Evolutionary conservation across 1,140 invertebrate species (phyloP).

Genomic region (Glomeris maerens): DNA sequence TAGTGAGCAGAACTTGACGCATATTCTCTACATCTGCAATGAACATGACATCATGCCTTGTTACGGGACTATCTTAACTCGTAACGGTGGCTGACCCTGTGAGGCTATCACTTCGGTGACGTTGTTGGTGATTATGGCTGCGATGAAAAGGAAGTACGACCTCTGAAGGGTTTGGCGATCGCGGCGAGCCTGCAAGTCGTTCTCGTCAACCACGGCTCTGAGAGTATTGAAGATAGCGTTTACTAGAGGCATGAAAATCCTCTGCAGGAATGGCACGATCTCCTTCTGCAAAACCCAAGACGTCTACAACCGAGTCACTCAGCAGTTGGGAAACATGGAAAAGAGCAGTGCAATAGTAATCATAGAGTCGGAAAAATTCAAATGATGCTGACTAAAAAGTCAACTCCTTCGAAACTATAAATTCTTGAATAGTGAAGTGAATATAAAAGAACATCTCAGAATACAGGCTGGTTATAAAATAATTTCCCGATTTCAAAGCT

Average conservation of each 20-base stretch:
- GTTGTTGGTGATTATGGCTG: constrained; percentile 36
- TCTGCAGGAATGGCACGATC: constrained; percentile 38
- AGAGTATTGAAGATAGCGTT: constrained; percentile 35
- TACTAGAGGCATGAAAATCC: constrained; percentile 40
- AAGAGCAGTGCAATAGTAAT: no score
- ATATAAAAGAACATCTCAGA: no score
- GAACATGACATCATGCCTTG: constrained; percentile 8
- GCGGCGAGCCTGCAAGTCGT: constrained; percentile 34
- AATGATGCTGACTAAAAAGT: no score
- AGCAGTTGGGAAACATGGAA: no score
- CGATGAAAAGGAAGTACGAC: constrained; percentile 40
- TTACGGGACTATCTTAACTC: no score
- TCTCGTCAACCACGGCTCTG: constrained; percentile 31
- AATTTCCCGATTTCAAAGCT: no score
- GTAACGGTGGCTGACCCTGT: constrained; percentile 27
- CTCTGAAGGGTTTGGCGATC: constrained; percentile 38
- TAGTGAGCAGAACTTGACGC: constrained; percentile 34
- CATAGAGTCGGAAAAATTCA: no score
- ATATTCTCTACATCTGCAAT: constrained; percentile 28
- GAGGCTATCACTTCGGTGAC: constrained; percentile 35
- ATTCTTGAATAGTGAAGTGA: no score
- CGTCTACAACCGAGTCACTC: constrained; percentile 16
- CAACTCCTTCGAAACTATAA: no score
- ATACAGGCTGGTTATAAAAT: no score
- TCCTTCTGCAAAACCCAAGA: constrained; percentile 35